A percentile compares a stretch with the other conserved stretches of the same genome.
Evolutionary conservation across 2,888 invertebrate genomes (phyloP).

Genomic region (Tillus elongatus): DNA sequence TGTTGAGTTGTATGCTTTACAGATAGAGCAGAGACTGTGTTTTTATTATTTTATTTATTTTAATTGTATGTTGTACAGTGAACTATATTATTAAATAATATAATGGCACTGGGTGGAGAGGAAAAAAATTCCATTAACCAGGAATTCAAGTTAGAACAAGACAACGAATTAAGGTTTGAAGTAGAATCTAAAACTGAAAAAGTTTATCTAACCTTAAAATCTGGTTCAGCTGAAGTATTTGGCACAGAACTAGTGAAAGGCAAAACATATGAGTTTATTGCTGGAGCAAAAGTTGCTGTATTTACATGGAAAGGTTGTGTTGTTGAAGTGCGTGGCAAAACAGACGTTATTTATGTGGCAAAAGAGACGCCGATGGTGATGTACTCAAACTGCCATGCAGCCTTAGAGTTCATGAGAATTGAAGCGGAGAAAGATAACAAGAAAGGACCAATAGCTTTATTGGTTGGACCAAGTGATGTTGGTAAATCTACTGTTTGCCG

Average conservation of each 20-base stretch:
- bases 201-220: slow-evolving; percentile 72
- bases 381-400: slow-evolving; percentile 92
- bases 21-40: too few species aligned
- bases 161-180: slow-evolving; percentile 90
- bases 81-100: too few species aligned
- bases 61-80: too few species aligned
- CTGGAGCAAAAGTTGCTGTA: slow-evolving; percentile 89
- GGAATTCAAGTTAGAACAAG: slow-evolving; percentile 78
- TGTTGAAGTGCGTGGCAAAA: slow-evolving; percentile 75
- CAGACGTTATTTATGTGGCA: slow-evolving; percentile 89
- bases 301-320: slow-evolving; percentile 95
- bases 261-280: slow-evolving; percentile 79
- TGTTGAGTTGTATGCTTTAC: too few species aligned
- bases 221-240: slow-evolving; percentile 91
- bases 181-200: slow-evolving; percentile 81
- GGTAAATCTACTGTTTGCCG: slow-evolving; percentile 85
- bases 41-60: too few species aligned
- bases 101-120: too few species aligned
- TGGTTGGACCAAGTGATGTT: slow-evolving; percentile 92
- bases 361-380: slow-evolving; percentile 96
- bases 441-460: slow-evolving; percentile 77
- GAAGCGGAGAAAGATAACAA: slow-evolving; percentile 66
- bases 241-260: slow-evolving; percentile 92
- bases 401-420: slow-evolving; percentile 79
- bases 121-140: slow-evolving; percentile 36